These are phyloP conservation scores for Mamestra brassicae DNA, from an alignment of 2,888 invertebrate genomes.

Conservation along the genomic window DNA sequence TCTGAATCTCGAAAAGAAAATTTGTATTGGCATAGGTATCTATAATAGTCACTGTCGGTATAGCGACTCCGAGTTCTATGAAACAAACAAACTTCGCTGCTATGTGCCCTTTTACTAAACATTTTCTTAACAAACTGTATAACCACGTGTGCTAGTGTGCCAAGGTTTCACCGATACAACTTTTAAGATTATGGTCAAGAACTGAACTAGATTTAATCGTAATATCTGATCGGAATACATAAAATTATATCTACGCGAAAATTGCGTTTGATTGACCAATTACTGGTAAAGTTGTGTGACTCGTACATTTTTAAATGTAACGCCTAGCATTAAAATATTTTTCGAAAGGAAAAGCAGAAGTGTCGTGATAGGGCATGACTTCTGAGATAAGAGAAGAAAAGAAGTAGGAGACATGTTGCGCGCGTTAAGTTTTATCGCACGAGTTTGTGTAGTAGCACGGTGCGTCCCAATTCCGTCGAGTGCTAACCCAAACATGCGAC, in stretches of 20 bases:
- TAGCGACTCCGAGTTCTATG: neutral
- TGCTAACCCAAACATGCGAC: too few species aligned
- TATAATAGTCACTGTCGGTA: neutral
- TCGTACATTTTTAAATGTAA: neutral
- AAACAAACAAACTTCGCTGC: neutral
- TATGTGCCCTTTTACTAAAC: conserved; percentile 29
- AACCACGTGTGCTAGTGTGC: conserved; percentile 53
- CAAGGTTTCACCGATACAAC: conserved; percentile 56
- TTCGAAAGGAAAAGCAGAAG: neutral
- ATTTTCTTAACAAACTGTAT: conserved; percentile 44
- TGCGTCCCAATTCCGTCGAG: too few species aligned
- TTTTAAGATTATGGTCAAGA: conserved; percentile 57
- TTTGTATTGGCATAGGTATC: too few species aligned
- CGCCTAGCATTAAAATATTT: neutral
- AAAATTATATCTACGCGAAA: conserved; percentile 7
- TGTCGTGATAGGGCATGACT: too few species aligned
- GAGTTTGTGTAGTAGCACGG: too few species aligned
- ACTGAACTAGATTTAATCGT: conserved; percentile 46
- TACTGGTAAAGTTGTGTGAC: conserved; percentile 13
- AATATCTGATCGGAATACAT: conserved; percentile 29
- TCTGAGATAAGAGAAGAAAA: too few species aligned
- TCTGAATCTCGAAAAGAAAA: too few species aligned
- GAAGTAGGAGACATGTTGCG: too few species aligned
- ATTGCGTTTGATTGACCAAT: conserved; percentile 7
- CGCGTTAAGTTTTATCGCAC: too few species aligned